Evolutionary conservation across 2,888 invertebrate species (phyloP).

Genomic region (Stenichneumon culpator): DNA sequence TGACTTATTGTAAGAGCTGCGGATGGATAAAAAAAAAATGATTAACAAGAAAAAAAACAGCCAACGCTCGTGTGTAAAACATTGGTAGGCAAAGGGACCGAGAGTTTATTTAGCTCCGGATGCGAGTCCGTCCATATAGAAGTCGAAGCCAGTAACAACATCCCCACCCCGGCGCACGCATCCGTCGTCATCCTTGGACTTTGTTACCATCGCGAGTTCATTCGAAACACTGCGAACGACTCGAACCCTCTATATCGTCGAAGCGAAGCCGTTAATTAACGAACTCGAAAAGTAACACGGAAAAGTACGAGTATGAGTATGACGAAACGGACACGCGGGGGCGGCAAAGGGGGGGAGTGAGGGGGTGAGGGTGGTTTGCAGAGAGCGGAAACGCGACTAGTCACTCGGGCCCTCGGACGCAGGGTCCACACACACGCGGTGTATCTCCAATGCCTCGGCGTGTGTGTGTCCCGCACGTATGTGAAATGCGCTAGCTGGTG

Average conservation of each 20-base stretch:
- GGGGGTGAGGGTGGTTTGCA: slow-evolving; percentile 66
- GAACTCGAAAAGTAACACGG: slow-evolving; percentile 80
- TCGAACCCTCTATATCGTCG: slow-evolving; percentile 38
- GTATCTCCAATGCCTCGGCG: background rate
- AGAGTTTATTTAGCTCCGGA: slow-evolving; percentile 52
- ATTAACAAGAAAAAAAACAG: background rate
- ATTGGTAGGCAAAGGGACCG: slow-evolving; percentile 10
- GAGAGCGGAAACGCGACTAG: slow-evolving; percentile 73
- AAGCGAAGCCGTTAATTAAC: slow-evolving; percentile 82
- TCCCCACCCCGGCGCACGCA: background rate
- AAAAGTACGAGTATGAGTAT: slow-evolving; percentile 71
- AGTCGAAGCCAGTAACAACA: slow-evolving; percentile 25
- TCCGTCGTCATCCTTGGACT: slow-evolving; percentile 58
- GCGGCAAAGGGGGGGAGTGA: slow-evolving; percentile 47
- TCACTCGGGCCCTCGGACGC: slow-evolving; percentile 53
- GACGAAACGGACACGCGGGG: slow-evolving; percentile 70
- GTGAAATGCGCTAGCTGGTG: slow-evolving; percentile 21
- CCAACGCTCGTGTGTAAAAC: slow-evolving; percentile 3
- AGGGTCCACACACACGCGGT: slow-evolving; percentile 13
- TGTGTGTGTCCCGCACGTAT: background rate
- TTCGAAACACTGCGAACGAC: slow-evolving; percentile 47
- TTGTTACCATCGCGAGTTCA: slow-evolving; percentile 39
- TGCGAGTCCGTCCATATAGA: background rate
- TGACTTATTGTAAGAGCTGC: background rate
- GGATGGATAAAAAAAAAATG: background rate